Conservation (phyloP, 30 jellyfish, hydroid and myxozoan species). For the Phacellophora camtschatica region DNA sequence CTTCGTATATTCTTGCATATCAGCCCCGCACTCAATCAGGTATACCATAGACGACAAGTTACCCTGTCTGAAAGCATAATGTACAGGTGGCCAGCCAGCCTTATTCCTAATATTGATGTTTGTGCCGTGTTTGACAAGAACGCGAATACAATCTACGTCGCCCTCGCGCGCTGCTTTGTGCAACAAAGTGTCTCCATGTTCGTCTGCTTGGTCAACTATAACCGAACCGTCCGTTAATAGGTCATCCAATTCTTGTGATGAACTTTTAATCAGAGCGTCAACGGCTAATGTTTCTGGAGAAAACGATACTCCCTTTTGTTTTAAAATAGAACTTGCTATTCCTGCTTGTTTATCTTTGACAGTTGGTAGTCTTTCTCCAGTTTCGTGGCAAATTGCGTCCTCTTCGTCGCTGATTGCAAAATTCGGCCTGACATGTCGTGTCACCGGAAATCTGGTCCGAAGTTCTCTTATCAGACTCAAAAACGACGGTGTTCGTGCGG, state of each 20-base stretch:
- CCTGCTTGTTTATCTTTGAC: conserved; percentile 11
- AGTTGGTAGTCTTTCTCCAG: conserved; percentile 54
- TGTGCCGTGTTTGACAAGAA: conserved; percentile 55
- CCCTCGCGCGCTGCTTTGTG: conserved; percentile 74
- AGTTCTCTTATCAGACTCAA: conserved; percentile 30
- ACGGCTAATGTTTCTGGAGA: conserved; percentile 65
- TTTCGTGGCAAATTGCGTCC: conserved; percentile 57
- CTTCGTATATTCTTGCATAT: conserved; percentile 56
- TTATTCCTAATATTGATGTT: conserved; percentile 29
- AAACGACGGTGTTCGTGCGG: conserved; percentile 33
- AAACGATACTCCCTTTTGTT: conserved; percentile 59
- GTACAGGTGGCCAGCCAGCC: conserved; percentile 77
- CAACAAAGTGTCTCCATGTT: conserved; percentile 53
- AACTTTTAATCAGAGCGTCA: conserved; percentile 44
- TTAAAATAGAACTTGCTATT: background rate
- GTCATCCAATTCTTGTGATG: conserved; percentile 27
- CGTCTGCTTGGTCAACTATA: conserved; percentile 21
- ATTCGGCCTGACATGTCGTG: background rate
- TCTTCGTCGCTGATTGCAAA: conserved; percentile 11
- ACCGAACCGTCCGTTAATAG: conserved; percentile 3
- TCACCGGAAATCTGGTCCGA: conserved; percentile 47
- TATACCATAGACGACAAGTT: conserved; percentile 56
- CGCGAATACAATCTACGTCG: conserved; percentile 51
- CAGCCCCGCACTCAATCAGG: conserved; percentile 62
- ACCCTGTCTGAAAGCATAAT: conserved; percentile 35